Base-by-base conservation (phyloP, 2,113 vertebrate genomes). In the Chrysochloris asiatica region DNA sequence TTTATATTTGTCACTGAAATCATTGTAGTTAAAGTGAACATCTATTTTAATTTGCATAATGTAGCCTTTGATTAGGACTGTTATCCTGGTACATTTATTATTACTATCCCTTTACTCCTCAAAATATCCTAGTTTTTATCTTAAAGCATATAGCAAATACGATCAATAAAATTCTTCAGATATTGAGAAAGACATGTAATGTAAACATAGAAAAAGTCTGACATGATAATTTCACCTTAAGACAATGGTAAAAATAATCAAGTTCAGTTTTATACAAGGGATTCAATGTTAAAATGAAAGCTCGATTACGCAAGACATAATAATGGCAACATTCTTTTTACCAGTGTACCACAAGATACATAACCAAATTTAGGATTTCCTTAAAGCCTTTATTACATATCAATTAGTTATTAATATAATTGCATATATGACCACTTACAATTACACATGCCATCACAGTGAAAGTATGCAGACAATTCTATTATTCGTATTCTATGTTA, bases 401-500 rank as follows among this genome's bases (percentile, higher is more conserved):
- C 9, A 92, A 36, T 77, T 92, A 63, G 33, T 59, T 92, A 83
- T 47, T 33, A 85, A 78, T 86, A 47, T 19, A 75, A 54, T 33
- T 88, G 22, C 59, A 59, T 59, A 48, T 22, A 76, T 13, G 75
- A 59, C n/a, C n/a, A n/a, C n/a, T n/a, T n/a, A n/a, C n/a, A n/a
- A n/a, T 75, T 73, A 71, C 8, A 54, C 17, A 48, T 21, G n/a
- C n/a, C 21, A 63, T 22, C 54, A 26, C 1, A 38, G 24, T 36
- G 10, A 69, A 43, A 22, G 41, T 26, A 17, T 56, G 52, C 52
- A 72, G 48, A 41, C 10, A 50, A 85, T 45, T 41, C 26, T 67
- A 2, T 54, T 63, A 48, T 10, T 61, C 77, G 90, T 38, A 71
- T 80, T 78, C 48, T 72, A 26, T 80, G 50, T 75, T 82, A 81